Evolutionary conservation across 1,140 invertebrate genomes (phyloP), one percentile per base, ranked within the genome.

Genomic region (Cotesia vestalis): DNA sequence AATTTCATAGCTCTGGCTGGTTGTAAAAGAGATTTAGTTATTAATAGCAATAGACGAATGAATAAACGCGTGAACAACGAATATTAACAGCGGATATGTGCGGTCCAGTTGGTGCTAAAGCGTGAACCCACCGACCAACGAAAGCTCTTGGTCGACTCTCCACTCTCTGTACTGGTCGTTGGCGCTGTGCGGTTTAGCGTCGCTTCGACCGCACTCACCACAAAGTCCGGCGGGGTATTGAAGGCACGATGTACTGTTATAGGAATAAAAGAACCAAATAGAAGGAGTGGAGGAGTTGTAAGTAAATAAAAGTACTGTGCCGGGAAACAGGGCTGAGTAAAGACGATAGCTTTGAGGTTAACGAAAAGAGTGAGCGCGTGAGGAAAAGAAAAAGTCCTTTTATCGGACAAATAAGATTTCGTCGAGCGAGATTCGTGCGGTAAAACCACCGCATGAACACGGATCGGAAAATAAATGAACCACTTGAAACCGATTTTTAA

Each of bases 381-480:
- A 27, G 61, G 64, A 59, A 4, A 20, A 51, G 52, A 60, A 72
- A 66, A 66, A 52, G 12, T 52, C 35, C 61, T 71, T 52, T 64
- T 57, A 66, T 71, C 62, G 70, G 59, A 53, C 70, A 71, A 71
- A 71, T 71, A 71, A 71, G 52, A 66, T 71, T 71, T 66, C 14
- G 70, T 71, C 34, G 62, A 66, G 4, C n/a, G 60, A 64, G 69
- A 64, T 62, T 63, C 52, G 14, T 46, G 9, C 38, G 62, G 62
- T 11, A 36, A 64, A 46, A 36, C 40, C 36, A 20, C 27, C 14
- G 11, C 35, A 51, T 12, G 70, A 63, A 36, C 20, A 64, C 17
- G 27, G 20, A 11, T 55, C 17, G 46, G 12, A 11, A 40, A 20
- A 55, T 34, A 62, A 53, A 53, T 38, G n/a, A 63, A 71, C 62